Evolutionary conservation across 2,888 invertebrate species (phyloP), one percentile per base, ranked within the genome.

Genomic region (Drosophila pegasa): DNA sequence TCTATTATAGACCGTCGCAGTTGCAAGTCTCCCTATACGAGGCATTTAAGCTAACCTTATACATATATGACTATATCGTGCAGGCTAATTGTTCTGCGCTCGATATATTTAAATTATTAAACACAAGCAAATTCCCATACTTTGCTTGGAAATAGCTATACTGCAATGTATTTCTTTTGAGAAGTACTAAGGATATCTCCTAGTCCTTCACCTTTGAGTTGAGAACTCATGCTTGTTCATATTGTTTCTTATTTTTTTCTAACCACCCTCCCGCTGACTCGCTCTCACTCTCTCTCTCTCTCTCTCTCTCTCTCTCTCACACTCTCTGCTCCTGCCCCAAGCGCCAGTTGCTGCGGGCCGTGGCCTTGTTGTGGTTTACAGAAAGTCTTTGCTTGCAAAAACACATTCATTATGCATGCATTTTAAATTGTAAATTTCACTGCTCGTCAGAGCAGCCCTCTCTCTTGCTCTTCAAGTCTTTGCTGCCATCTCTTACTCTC

Each of bases 341-440:
- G 62, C 63, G 12, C 37, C 37, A 66, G 59, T 25, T 40, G 63
- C 54, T 71, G 65, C 35, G 56, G 60, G 78, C 63, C 59, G 43
- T 64, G 74, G 72, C 82, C 66, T 71, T 73, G 78, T 54, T 66
- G 60, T 63, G 68, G 60, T 59, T 51, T 66, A 51, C 50, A 45
- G 64, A 69, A 80, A 71, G 88, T 64, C 88, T 82, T 84, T 67
- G 76, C 65, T 71, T 70, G 78, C 84, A 79, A 85, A 75, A 85
- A 75, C 77, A 77, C 69, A 85, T 86, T 78, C 64, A 85, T 86
- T 87, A 87, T 87, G 80, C 80, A 86, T 86, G 85, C 78, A 82
- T 74, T 80, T 82, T 77, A 86, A 86, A 86, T 86, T 86, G 82
- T 82, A 80, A 84, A 86, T 87, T 85, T 80, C 70, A 74, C 67